phyloP scores from a whole-genome alignment of 37 sponge, comb jelly and placozoan genomes.

The Corticium candelabrum region DNA sequence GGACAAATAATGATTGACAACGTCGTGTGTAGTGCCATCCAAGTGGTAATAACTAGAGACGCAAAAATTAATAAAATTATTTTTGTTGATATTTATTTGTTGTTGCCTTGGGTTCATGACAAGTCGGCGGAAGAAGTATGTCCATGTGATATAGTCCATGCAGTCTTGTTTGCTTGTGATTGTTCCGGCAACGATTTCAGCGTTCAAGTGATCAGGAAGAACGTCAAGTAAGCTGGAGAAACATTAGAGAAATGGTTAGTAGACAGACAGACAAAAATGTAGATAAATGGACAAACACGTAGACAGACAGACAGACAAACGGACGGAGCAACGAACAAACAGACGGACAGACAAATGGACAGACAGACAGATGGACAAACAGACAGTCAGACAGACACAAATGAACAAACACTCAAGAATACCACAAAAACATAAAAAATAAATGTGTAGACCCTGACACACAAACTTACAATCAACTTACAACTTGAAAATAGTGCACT shows the following conservation, averaged over 20 bases:
- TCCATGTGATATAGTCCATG: slow-evolving; percentile 96
- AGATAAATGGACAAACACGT: neutral
- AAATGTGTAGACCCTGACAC: too few species aligned
- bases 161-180: slow-evolving; percentile 86
- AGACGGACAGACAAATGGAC: too few species aligned
- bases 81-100: slow-evolving; percentile 6
- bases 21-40: slow-evolving; percentile 30
- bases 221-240: slow-evolving; percentile 67
- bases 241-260: neutral
- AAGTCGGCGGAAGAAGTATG: slow-evolving; percentile 94
- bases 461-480: too few species aligned
- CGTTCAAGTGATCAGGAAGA: slow-evolving; percentile 89
- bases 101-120: slow-evolving; percentile 79
- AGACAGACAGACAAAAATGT: too few species aligned
- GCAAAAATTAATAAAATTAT: neutral
- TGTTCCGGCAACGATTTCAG: slow-evolving; percentile 94
- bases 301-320: too few species aligned
- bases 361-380: too few species aligned
- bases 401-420: neutral
- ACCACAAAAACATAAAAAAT: neutral
- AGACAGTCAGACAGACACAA: too few species aligned
- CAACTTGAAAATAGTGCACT: too few species aligned
- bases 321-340: too few species aligned
- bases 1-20: slow-evolving; percentile 53
- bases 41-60: slow-evolving; percentile 58